Evolutionary conservation across 2,888 invertebrate genomes (phyloP), one percentile per base, ranked within the genome.

Genomic region (Amiota minor): DNA sequence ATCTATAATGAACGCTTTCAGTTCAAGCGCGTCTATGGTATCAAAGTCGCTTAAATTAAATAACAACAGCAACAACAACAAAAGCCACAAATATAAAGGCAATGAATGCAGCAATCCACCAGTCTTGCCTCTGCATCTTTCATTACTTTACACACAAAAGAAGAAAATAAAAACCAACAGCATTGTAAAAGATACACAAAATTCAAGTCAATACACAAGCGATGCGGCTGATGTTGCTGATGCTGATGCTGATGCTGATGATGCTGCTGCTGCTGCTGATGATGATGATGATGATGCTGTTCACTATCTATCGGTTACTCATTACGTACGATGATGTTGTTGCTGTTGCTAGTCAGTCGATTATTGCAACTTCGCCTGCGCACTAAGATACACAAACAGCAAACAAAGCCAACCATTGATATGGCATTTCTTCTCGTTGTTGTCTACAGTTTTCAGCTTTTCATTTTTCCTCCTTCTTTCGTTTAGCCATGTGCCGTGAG

Each of bases 401-500:
- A 59, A 16, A 16, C 59, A 59, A 11, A 59, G 59, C 59, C n/a
- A 59, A 59, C 53, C n/a, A 50, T 50, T 50, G 53, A 20, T 59
- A 12, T 35, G 6, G 35, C 35, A 35, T 35, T 35, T 35, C 35
- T 35, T 35, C 35, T 35, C 35, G 35, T 35, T 35, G 35, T 35
- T 35, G 35, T 35, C 35, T 35, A 6, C 35, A 35, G 35, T 6
- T 35, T 35, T 35, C 6, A 35, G 6, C 35, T 3, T 35, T 35
- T 35, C 35, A 35, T 35, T 35, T 6, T 35, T 35, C 35, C 35
- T 35, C 35, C 6, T 35, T 35, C 35, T 35, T 35, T 16, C 70
- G 59, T 73, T 75, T 71, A 76, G 77, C 78, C 76, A 76, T 81
- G 87, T 87, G 87, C 87, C 87, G 87, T 87, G 88, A 87, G 87